A percentile compares a stretch with the other conserved stretches of the same genome.
These are phyloP conservation scores for Ischnura elegans DNA, from an alignment of 2,888 invertebrate genomes.

Conservation along the genomic window DNA sequence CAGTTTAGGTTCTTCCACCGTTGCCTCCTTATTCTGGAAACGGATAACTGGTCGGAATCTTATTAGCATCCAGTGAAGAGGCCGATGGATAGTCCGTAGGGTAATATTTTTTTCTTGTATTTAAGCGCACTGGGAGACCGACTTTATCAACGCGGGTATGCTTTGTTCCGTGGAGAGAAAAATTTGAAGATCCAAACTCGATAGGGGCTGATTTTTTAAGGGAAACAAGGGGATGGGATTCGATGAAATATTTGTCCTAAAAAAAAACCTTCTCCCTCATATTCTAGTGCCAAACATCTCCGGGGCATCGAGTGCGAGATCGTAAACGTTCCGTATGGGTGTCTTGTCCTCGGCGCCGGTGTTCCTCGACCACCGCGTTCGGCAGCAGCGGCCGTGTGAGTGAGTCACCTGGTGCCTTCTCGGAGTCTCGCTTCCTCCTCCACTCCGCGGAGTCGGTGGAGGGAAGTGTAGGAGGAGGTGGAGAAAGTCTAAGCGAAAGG, in stretches of 20 bases:
- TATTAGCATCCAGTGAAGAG: too few relatives aligned
- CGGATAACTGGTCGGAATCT: too few relatives aligned
- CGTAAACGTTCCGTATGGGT: not conserved
- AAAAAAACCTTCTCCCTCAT: too few relatives aligned
- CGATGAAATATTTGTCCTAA: too few relatives aligned
- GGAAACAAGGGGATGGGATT: not conserved
- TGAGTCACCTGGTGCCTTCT: conserved; percentile 32
- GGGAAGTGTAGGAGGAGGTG: not conserved
- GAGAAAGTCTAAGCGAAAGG: conserved; percentile 22
- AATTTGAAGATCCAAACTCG: too few relatives aligned
- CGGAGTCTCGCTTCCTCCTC: not conserved
- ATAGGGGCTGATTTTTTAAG: not conserved
- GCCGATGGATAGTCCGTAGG: too few relatives aligned
- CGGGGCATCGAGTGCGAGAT: too few relatives aligned
- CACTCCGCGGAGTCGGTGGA: not conserved
- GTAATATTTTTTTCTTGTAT: too few relatives aligned
- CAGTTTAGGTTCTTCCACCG: too few relatives aligned
- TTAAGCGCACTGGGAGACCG: too few relatives aligned
- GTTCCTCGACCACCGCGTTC: not conserved
- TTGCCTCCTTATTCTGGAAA: too few relatives aligned
- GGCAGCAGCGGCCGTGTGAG: conserved; percentile 13
- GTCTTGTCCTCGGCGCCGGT: not conserved
- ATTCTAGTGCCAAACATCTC: not conserved
- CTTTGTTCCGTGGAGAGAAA: not conserved
- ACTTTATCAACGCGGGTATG: not conserved